Conservation (phyloP, 1,140 invertebrate species). For the Drosophila leontia region DNA sequence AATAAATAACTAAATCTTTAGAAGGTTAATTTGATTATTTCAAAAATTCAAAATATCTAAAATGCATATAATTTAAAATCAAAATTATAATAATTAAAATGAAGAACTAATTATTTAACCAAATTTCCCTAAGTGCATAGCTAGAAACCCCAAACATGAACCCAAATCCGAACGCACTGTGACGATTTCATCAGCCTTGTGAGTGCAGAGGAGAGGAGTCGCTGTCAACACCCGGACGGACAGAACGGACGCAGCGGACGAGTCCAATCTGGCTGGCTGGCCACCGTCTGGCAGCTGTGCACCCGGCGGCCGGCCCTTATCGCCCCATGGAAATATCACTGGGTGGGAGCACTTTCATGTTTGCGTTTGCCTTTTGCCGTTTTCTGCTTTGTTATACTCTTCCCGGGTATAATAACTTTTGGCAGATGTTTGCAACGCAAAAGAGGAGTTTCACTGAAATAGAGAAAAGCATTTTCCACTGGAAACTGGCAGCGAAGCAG, state of each 20-base stretch:
- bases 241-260: slow-evolving; percentile 1
- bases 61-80: no score
- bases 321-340: slow-evolving; percentile 14
- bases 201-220: slow-evolving; percentile 16
- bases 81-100: not conserved
- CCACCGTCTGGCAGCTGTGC: slow-evolving; percentile 43
- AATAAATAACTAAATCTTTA: no score
- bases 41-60: no score
- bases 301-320: slow-evolving; percentile 32
- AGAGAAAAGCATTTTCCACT: no score
- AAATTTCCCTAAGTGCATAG: not conserved
- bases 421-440: no score
- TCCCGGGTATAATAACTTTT: no score
- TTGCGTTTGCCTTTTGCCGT: slow-evolving; percentile 33
- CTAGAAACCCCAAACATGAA: slow-evolving; percentile 1
- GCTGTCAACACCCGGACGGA: slow-evolving; percentile 15
- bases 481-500: no score
- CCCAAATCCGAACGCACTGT: slow-evolving; percentile 34
- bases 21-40: no score
- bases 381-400: slow-evolving; percentile 22
- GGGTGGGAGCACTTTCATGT: slow-evolving; percentile 35
- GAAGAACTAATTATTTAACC: not conserved
- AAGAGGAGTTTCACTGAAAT: no score
- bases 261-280: slow-evolving; percentile 42
- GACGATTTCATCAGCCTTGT: slow-evolving; percentile 58